phyloP scores from a whole-genome alignment of 2,888 invertebrate species.

The Melangyna quadrimaculata region DNA sequence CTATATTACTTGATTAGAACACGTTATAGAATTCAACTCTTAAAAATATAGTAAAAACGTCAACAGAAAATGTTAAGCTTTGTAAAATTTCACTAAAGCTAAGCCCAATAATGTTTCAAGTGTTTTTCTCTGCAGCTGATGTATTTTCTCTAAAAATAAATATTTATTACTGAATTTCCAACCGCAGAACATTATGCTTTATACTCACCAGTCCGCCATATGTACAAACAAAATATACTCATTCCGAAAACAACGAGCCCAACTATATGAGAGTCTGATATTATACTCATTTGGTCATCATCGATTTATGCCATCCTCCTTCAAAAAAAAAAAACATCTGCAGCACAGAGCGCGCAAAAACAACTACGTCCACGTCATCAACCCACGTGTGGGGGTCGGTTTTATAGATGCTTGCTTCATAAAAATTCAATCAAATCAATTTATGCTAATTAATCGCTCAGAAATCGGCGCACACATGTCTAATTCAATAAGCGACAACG shows the following conservation, averaged over 20 bases:
- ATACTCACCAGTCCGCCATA: constrained; percentile 43
- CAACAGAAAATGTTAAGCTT: not conserved
- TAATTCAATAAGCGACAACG: constrained; percentile 67
- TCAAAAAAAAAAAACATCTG: not conserved
- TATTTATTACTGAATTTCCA: constrained; percentile 35
- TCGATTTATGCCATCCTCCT: not conserved
- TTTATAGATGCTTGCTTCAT: constrained; percentile 74
- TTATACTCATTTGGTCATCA: constrained; percentile 43
- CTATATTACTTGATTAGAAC: too few relatives aligned
- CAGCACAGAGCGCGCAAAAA: not conserved
- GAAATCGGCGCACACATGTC: constrained; percentile 71
- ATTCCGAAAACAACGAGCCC: not conserved
- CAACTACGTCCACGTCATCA: constrained; percentile 35
- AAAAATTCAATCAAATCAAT: constrained; percentile 81
- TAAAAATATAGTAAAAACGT: not conserved
- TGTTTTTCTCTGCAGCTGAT: constrained; percentile 37
- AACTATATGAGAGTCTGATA: not conserved
- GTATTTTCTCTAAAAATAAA: constrained; percentile 29
- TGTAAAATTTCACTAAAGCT: not conserved
- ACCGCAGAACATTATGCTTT: constrained; percentile 19
- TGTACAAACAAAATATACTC: constrained; percentile 46
- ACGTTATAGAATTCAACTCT: not conserved
- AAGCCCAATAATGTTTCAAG: constrained; percentile 15
- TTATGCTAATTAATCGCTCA: constrained; percentile 81
- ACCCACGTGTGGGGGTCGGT: constrained; percentile 43